Evolutionary conservation across 2,888 invertebrate species (phyloP), one percentile per base, ranked within the genome.

Genomic region (Spialia ferax): DNA sequence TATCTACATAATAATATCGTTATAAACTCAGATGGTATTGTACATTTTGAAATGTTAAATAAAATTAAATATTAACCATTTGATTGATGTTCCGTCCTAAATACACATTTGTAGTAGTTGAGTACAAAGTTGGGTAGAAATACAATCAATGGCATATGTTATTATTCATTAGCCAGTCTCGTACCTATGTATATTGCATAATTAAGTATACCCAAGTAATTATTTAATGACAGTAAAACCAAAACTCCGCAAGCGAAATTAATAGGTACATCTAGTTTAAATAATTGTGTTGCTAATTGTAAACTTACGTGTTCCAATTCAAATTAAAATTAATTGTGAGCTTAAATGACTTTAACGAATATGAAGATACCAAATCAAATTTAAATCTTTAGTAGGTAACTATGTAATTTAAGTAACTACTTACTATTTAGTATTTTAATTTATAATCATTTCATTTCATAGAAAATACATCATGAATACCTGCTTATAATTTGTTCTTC

Each of bases 401-500:
- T n/a, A n/a, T n/a, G n/a, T n/a, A n/a, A n/a, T n/a, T n/a, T n/a
- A n/a, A n/a, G n/a, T n/a, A n/a, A n/a, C n/a, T n/a, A n/a, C n/a
- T n/a, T 42, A 13, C 15, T n/a, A 42, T 4, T 42, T 42, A 4
- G 18, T 45, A 18, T 18, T 15, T 15, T 45, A 15, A 45, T 15
- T 26, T 18, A 18, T 18, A 7, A 7, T 45, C 45, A 45, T 32
- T 32, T 32, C 32, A 8, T 8, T 32, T 26, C 26, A 3, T 26
- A 26, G 6, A 35, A 35, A 13, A 13, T 3, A 13, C 13, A 35
- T 35, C 13, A 13, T 35, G 35, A 35, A 42, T n/a, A 42, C 75
- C 96, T 95, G 1, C 95, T 90, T 74, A 97, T 92, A 70, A 96
- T 94, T 71, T 96, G 94, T 11, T 92, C 83, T 61, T 97, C 96